Base-by-base conservation (phyloP, 2,888 invertebrate genomes). In the Lordiphosa fenestrarum region DNA sequence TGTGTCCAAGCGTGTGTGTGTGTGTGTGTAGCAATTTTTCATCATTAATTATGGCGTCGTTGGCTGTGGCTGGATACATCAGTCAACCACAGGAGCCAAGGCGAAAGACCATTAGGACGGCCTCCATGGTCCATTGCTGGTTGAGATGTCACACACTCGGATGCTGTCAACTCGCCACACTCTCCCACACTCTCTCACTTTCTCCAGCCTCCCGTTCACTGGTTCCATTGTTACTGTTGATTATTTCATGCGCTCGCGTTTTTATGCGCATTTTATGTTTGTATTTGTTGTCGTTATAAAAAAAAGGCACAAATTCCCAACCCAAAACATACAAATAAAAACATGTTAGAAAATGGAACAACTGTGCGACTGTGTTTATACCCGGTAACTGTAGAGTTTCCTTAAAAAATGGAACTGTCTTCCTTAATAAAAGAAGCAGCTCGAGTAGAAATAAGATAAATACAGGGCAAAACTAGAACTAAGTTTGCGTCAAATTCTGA, bases 181-280 rank as follows among this genome's bases (percentile, higher is more conserved):
- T 53, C 30, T 15, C 6, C 39, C 9, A 19, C 46, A 4, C n/a
- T 12, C 25, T 30, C 12, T 15, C 49, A 2, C 23, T 30, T 23
- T n/a, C 35, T 25, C 40, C 30, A 19, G 19, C 4, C 19, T 3
- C 19, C 19, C 19, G 19, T 47, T 35, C 21, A 38, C 38, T 42
- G 46, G 41, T 49, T 13, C 53, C 62, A 71, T 80, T 80, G 76
- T 69, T 76, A 75, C 77, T 81, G 82, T 77, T 77, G 77, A 77
- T 77, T 77, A 77, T 77, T 77, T 77, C 77, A 77, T 77, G 82
- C 77, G 77, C 82, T 77, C 77, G 81, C 72, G 70, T 81, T 77
- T 77, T 77, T 77, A 77, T 77, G 77, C 77, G 82, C 77, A 77
- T 77, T 77, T 77, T 77, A 81, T 77, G 77, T 77, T 81, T 81